Evolutionary conservation across 2,797 vertebrate species (phyloP), one percentile per base, ranked within the genome.

Genomic region (Buphagus erythrorhynchus): DNA sequence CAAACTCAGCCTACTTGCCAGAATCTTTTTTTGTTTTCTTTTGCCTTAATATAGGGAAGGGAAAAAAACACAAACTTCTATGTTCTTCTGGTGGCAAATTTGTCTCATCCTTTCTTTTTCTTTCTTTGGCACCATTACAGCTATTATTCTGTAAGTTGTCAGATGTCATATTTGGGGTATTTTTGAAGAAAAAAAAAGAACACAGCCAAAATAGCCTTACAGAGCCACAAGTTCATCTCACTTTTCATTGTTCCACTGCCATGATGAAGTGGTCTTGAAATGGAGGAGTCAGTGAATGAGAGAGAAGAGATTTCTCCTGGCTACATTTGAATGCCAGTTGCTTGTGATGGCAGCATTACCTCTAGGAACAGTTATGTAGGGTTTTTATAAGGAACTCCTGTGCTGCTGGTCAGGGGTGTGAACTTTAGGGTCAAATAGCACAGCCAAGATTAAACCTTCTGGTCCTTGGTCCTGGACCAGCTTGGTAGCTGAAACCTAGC

Each of bases 1-100:
- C 93, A 97, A 97, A 95, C 96, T 96, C 96, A 97, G 91, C 94
- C 92, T 97, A 81, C 95, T 96, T 97, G 94, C 97, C 97, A 98
- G 89, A 92, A 68, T 6, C 1, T 4, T 20, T 28, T 28, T 72
- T 57, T 42, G 49, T 68, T 93, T 86, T 54, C 82, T 65, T 77
- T 69, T 59, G 33, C 46, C 24, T 87, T 96, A 88, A 96, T 95
- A 94, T 71, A 91, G 42, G 35, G 13, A 82, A 65, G 24, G 6
- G 6, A 61, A 88, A 75, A 76, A 66, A 38, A 0, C 0, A 2
- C 13, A 52, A 63, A 72, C 51, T 94, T 93, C 24, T 51, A 29
- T 52, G 43, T 91, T 97, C 46, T 62, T 94, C 45, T 80, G 46
- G 78, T 93, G 69, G 84, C 88, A 95, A 90, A 82, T 97, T 95